Evolutionary conservation across 2,888 invertebrate genomes (phyloP).

Genomic region (Brenthis ino): DNA sequence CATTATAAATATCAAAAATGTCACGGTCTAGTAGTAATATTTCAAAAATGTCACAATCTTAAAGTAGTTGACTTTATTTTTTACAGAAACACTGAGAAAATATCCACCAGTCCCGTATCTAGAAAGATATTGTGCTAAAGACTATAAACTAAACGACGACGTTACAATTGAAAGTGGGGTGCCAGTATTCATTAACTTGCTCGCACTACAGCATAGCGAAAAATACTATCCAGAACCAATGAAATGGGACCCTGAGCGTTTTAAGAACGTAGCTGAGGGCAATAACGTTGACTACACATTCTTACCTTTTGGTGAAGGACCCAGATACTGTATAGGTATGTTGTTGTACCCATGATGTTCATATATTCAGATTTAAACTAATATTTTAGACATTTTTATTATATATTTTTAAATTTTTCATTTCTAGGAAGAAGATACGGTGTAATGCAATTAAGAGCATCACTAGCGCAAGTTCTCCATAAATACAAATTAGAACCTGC

Average conservation of each 20-base stretch:
- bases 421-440: constrained; percentile 68
- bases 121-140: constrained; percentile 39
- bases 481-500: constrained; percentile 54
- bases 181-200: constrained; percentile 52
- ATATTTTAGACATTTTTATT: no score
- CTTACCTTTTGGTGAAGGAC: constrained; percentile 83
- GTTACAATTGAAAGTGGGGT: constrained; percentile 42
- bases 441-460: constrained; percentile 64
- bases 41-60: background rate
- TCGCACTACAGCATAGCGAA: constrained; percentile 62
- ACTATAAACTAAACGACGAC: constrained; percentile 44
- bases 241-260: constrained; percentile 80
- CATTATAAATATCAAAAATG: background rate
- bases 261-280: constrained; percentile 78
- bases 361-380: background rate
- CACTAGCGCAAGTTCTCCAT: constrained; percentile 57
- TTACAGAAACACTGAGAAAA: constrained; percentile 44
- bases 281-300: constrained; percentile 58
- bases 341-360: background rate
- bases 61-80: background rate
- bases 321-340: constrained; percentile 82
- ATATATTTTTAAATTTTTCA: no score
- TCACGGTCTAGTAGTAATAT: background rate
- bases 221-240: constrained; percentile 77
- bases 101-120: constrained; percentile 45